These are phyloP conservation scores for Coregonus sp. DNA, from an alignment of 2,797 vertebrate genomes.

Conservation along the genomic window DNA sequence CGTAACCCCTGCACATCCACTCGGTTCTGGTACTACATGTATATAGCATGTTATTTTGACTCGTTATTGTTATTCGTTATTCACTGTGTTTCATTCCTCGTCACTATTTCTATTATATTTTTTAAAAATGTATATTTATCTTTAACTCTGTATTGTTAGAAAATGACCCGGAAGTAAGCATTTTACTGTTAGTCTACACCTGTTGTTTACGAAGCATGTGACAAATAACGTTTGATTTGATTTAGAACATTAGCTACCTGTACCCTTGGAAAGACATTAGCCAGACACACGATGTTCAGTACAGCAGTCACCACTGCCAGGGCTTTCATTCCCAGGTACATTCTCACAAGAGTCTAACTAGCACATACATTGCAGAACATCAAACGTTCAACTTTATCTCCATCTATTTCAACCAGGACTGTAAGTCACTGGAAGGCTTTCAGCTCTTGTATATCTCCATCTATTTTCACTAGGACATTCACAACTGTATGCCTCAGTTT, in stretches of 20 bases:
- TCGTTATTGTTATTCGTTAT: too few species aligned
- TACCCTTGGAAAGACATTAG: conserved; percentile 14
- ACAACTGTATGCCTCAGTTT: too few species aligned
- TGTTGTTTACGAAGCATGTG: too few species aligned
- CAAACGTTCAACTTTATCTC: conserved; percentile 24
- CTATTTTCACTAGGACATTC: neutral
- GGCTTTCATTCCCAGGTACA: neutral
- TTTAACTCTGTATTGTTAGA: too few species aligned
- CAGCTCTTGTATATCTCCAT: neutral
- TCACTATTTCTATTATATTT: too few species aligned
- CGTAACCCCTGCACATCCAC: too few species aligned
- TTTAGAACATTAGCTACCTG: neutral
- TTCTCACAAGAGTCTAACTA: neutral
- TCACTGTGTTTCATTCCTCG: too few species aligned
- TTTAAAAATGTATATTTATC: neutral
- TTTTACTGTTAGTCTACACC: too few species aligned
- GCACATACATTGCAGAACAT: conserved; percentile 1
- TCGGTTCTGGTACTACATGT: too few species aligned
- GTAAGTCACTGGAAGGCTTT: neutral
- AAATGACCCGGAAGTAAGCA: too few species aligned
- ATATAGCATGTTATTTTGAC: too few species aligned
- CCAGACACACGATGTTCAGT: neutral
- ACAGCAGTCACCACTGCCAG: neutral
- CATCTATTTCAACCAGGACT: neutral
- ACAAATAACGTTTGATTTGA: too few species aligned